Percentiles rank a stretch among this genome's conserved stretches.
Evolutionary conservation across 2,888 invertebrate genomes (phyloP).

Genomic region (Physocephala rufipes): DNA sequence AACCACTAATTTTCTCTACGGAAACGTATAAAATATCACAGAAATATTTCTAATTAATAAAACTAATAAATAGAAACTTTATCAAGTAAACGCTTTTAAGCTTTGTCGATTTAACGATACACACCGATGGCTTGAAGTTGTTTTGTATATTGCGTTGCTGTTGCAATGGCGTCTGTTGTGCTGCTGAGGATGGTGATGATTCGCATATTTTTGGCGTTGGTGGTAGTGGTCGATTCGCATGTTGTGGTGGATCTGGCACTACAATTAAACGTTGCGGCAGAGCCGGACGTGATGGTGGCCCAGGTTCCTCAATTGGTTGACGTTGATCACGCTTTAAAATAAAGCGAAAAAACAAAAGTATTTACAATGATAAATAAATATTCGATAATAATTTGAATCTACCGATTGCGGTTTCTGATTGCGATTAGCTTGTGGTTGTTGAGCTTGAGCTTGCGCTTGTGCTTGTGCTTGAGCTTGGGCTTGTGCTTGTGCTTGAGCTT

Average conservation of each 20-base stretch:
- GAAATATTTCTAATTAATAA: no score
- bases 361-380: neutral
- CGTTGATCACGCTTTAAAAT: constrained; percentile 58
- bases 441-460: constrained; percentile 67
- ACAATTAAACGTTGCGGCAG: constrained; percentile 91
- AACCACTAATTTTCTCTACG: no score
- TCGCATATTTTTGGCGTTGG: constrained; percentile 64
- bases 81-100: no score
- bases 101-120: constrained; percentile 50
- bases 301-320: constrained; percentile 76
- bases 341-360: neutral
- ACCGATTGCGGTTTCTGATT: constrained; percentile 66
- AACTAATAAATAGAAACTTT: no score
- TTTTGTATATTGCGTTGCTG: constrained; percentile 85
- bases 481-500: constrained; percentile 50
- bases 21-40: no score
- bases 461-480: constrained; percentile 52
- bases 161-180: constrained; percentile 73
- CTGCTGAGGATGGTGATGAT: constrained; percentile 57
- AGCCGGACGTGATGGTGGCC: constrained; percentile 87
- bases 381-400: constrained; percentile 36
- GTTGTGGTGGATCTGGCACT: constrained; percentile 85
- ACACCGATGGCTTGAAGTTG: constrained; percentile 88
- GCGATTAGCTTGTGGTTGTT: constrained; percentile 72
- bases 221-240: constrained; percentile 68